A percentile compares a stretch with the other conserved stretches of the same genome.
Evolutionary conservation across 2,797 vertebrate genomes (phyloP).

Genomic region (Cetoscarus ocellatus): DNA sequence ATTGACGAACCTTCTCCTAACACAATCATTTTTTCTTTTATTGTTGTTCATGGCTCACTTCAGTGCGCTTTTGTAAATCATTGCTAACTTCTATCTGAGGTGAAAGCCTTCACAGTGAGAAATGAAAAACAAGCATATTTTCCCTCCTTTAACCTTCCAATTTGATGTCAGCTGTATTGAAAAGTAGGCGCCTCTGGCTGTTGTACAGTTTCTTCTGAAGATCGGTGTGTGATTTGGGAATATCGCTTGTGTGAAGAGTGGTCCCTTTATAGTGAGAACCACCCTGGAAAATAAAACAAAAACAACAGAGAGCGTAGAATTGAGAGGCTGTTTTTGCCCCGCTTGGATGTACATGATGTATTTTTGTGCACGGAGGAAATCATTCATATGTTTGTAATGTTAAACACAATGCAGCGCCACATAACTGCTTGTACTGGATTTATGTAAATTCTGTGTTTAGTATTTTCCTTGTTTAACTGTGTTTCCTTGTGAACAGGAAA

Average conservation of each 20-base stretch:
- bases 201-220: constrained; percentile 22
- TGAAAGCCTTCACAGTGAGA: constrained; percentile 22
- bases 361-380: constrained; percentile 28
- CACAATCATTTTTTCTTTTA: neutral
- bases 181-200: constrained; percentile 1
- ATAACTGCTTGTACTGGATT: neutral
- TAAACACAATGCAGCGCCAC: constrained; percentile 26
- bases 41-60: constrained; percentile 7
- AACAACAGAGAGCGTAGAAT: constrained; percentile 28
- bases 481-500: constrained; percentile 3
- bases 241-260: constrained; percentile 25
- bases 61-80: neutral
- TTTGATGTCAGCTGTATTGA: constrained; percentile 7
- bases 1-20: neutral
- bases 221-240: constrained; percentile 27
- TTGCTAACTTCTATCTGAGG: neutral
- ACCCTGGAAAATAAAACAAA: constrained; percentile 23
- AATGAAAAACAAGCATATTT: constrained; percentile 22
- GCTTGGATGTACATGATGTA: constrained; percentile 22
- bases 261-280: constrained; percentile 8
- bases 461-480: constrained; percentile 5
- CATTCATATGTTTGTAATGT: constrained; percentile 35
- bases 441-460: constrained; percentile 11
- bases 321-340: constrained; percentile 10
- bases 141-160: constrained; percentile 12